These are phyloP conservation scores for Rissa tridactyla DNA, from an alignment of 2,113 vertebrate species.

Conservation along the genomic window DNA sequence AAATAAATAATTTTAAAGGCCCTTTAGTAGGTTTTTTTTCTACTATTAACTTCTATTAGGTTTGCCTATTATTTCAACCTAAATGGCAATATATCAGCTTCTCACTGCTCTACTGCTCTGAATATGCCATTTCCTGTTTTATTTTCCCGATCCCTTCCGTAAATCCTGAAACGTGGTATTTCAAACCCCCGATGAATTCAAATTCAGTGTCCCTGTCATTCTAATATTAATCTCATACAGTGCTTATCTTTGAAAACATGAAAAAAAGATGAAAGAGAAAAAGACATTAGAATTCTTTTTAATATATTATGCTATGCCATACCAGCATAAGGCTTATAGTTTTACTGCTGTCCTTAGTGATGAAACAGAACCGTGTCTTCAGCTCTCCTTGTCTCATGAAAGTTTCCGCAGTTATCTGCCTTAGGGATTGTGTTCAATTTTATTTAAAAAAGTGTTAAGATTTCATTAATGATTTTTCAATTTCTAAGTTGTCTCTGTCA, in stretches of 20 bases:
- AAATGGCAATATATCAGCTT: neutral
- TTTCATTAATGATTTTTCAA: constrained; percentile 33
- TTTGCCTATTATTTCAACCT: neutral
- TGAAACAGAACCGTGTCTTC: constrained; percentile 34
- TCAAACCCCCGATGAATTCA: neutral
- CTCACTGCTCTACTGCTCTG: neutral
- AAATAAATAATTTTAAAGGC: neutral
- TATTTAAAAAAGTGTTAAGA: constrained; percentile 10
- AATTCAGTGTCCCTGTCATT: constrained; percentile 21
- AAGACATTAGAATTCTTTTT: constrained; percentile 49
- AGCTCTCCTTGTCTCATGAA: neutral
- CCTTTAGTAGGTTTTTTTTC: neutral
- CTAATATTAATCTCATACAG: constrained; percentile 34
- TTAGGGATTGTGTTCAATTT: constrained; percentile 44
- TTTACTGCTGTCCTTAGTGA: constrained; percentile 11
- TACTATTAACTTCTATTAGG: neutral
- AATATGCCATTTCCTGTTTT: neutral
- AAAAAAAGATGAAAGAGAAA: constrained; percentile 57
- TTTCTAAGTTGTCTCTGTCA: neutral
- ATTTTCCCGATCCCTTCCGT: neutral
- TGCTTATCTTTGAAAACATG: constrained; percentile 32
- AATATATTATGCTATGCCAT: constrained; percentile 39
- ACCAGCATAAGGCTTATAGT: constrained; percentile 2
- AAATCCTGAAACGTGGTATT: neutral
- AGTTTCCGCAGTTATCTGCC: constrained; percentile 12